A percentile compares a stretch with the other conserved stretches of the same genome.
phyloP scores from a whole-genome alignment of 92 coral and sea anemone species.

The Pocillopora grandis region DNA sequence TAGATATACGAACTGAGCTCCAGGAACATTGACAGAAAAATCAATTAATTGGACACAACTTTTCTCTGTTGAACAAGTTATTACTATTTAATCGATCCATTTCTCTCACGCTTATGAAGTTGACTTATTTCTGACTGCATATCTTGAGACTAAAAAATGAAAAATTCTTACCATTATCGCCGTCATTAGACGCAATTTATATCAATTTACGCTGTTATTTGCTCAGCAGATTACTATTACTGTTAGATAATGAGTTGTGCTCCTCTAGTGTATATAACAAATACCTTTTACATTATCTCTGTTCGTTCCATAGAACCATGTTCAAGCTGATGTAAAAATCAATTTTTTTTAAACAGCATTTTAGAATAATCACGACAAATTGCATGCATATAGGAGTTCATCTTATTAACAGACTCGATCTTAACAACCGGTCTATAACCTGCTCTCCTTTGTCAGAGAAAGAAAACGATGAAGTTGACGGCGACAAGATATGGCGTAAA shows the following conservation, averaged over 20 bases:
- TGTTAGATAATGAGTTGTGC: not conserved
- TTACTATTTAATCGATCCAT: constrained; percentile 23
- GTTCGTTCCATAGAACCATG: not conserved
- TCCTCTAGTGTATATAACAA: not conserved
- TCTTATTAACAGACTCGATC: not conserved
- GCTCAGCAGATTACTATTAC: not conserved
- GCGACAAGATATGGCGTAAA: constrained; percentile 16
- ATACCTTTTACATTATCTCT: not conserved
- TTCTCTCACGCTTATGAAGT: not conserved
- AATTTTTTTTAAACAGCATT: not conserved
- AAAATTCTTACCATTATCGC: not conserved
- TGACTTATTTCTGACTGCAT: not conserved
- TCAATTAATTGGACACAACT: not conserved
- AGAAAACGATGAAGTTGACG: constrained; percentile 37
- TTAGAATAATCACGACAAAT: not conserved
- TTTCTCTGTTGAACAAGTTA: not conserved
- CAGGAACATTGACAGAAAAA: constrained; percentile 5
- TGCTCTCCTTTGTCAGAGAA: constrained; percentile 16
- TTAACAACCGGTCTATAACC: constrained; percentile 28
- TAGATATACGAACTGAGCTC: not conserved
- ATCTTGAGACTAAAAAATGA: not conserved
- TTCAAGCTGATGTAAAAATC: not conserved
- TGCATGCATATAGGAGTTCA: not conserved
- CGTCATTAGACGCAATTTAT: not conserved
- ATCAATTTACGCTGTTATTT: not conserved